Percentiles rank a stretch among this genome's conserved stretches.
These are phyloP conservation scores for Philotrypesis tridentata DNA, from an alignment of 1,140 invertebrate genomes.

Conservation along the genomic window DNA sequence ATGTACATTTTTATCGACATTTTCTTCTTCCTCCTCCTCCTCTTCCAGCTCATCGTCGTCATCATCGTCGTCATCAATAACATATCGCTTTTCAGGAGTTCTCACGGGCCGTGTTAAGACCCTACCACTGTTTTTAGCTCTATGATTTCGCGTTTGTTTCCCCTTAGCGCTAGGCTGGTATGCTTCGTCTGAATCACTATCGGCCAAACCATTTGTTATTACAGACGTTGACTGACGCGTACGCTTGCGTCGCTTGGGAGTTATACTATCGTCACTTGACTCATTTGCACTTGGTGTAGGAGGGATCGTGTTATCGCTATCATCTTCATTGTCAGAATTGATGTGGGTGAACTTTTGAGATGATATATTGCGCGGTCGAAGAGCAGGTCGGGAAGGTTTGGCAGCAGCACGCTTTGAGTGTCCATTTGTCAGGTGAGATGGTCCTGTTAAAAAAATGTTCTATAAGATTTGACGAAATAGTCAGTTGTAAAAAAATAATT, in stretches of 20 bases:
- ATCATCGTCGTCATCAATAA: conserved; percentile 49
- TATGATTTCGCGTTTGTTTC: conserved; percentile 62
- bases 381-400: conserved; percentile 56
- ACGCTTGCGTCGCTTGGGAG: conserved; percentile 61
- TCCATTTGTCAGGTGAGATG: conserved; percentile 68
- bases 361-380: conserved; percentile 57
- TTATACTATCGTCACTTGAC: conserved; percentile 65
- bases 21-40: conserved; percentile 69
- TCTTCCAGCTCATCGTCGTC: conserved; percentile 60
- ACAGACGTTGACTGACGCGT: conserved; percentile 35
- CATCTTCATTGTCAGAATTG: conserved; percentile 52
- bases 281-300: conserved; percentile 55
- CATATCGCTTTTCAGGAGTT: conserved; percentile 53
- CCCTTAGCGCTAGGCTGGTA: conserved; percentile 64
- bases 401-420: conserved; percentile 56
- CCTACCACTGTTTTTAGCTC: conserved; percentile 61
- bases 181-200: conserved; percentile 68
- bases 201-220: conserved; percentile 48
- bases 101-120: conserved; percentile 55
- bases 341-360: conserved; percentile 52
- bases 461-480: not conserved
- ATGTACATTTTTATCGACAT: conserved; percentile 54
- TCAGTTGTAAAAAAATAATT: conserved; percentile 12
- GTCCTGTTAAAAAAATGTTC: conserved; percentile 57
- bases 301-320: conserved; percentile 23